Base-by-base conservation (phyloP, 2,888 invertebrate genomes). In the Drosophila kokeensis region DNA sequence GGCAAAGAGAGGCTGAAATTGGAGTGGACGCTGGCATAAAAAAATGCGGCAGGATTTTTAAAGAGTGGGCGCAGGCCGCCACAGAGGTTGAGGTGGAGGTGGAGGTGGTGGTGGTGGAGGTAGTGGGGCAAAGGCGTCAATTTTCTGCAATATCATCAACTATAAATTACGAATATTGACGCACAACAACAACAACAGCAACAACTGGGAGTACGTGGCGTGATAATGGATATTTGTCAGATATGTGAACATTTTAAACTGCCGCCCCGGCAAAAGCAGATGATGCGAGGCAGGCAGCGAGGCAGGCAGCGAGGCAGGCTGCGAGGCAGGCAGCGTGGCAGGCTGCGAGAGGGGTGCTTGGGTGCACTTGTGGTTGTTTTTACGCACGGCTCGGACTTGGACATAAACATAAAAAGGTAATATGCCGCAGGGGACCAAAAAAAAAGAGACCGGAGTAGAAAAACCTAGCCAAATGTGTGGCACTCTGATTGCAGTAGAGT, bases 141-240 rank as follows among this genome's bases (percentile, higher is more conserved):
- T 81, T 90, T 86, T 87, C 72, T 87, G 87, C 87, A 83, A 90
- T 90, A 87, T 87, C 87, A 87, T 87, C 87, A 87, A 89, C 87
- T 89, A 87, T 87, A 87, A 87, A 87, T 87, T 87, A 87, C 85
- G 85, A 88, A 90, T 87, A 90, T 87, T 83, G 90, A 83, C 70
- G 77, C 79, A 73, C 77, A 73, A 79, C 86, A 76, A 64, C 74
- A 71, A 53, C 53, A 53, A 13, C 29, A 53, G 8, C 29, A 34
- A 7, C 53, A 54, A 50, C 64, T 30, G 54, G 40, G 69, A 83
- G 89, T 90, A 87, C 87, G 87, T 87, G 90, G 87, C 87, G 90
- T 89, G 87, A 87, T 87, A 87, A 87, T 90, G 87, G 87, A 89
- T 90, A 87, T 90, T 87, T 90, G 87, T 85, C 85, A 85, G 85